phyloP scores from a whole-genome alignment of 2,888 invertebrate genomes.

The Herminia tarsipennalis region DNA sequence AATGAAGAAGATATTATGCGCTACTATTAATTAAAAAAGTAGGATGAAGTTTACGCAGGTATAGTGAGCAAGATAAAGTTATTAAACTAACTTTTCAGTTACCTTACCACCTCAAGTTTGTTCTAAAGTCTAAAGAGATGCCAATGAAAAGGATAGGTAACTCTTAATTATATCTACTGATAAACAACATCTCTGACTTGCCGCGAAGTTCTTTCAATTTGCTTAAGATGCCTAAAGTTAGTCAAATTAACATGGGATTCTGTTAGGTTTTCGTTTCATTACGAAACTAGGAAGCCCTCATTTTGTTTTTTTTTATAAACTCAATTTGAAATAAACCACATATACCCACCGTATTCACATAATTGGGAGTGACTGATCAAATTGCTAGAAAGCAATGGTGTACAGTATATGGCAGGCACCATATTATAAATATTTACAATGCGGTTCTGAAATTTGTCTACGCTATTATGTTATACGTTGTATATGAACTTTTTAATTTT shows the following conservation, averaged over 20 bases:
- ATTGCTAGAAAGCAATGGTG: no score
- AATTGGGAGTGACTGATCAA: no score
- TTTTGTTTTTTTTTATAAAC: background rate
- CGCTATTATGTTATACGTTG: no score
- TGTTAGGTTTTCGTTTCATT: background rate
- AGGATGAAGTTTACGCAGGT: no score
- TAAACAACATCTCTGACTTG: constrained; percentile 12
- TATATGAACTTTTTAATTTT: no score
- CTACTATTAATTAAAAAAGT: no score
- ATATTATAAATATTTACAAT: no score
- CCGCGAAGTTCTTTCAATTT: constrained; percentile 25
- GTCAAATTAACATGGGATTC: constrained; percentile 11
- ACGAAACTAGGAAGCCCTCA: background rate
- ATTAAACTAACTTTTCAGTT: constrained; percentile 19
- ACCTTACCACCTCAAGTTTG: constrained; percentile 16
- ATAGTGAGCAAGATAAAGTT: background rate
- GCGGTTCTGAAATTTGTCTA: no score
- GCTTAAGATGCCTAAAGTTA: constrained; percentile 17
- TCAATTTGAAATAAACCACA: no score
- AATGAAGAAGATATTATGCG: no score
- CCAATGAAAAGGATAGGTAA: constrained; percentile 28
- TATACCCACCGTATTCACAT: no score
- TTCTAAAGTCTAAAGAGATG: constrained; percentile 16
- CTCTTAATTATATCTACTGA: constrained; percentile 31
- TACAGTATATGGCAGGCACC: no score